Evolutionary conservation across 2,888 invertebrate species (phyloP).

Genomic region (Lasioglossum zephyrum): DNA sequence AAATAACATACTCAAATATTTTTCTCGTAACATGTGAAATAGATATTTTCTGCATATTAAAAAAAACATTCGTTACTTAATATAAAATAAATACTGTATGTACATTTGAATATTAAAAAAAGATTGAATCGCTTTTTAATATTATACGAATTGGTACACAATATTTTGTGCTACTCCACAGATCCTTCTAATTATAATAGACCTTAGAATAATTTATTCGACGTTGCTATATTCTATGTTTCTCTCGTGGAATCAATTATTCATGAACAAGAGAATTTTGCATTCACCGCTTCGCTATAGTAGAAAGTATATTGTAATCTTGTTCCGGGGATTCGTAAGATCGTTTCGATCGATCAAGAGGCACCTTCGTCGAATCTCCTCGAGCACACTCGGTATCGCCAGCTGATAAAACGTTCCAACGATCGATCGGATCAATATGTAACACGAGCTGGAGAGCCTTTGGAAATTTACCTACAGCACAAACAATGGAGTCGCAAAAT

Average conservation of each 20-base stretch:
- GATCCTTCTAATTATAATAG: background rate
- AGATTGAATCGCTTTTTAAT: too few relatives aligned
- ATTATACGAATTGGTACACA: too few relatives aligned
- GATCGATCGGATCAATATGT: background rate
- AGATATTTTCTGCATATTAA: too few relatives aligned
- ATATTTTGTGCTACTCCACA: too few relatives aligned
- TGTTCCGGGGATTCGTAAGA: background rate
- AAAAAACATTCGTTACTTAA: too few relatives aligned
- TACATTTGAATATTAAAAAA: too few relatives aligned
- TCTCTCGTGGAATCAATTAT: background rate
- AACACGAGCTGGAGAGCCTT: background rate
- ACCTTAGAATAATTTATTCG: background rate
- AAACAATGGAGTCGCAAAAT: background rate
- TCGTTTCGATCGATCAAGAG: background rate
- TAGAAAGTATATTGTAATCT: background rate
- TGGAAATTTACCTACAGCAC: background rate
- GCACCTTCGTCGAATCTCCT: background rate
- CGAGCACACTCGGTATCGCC: background rate
- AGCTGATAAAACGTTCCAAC: background rate
- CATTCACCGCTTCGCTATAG: background rate
- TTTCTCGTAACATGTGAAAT: too few relatives aligned
- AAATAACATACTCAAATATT: too few relatives aligned
- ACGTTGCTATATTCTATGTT: background rate
- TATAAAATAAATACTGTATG: too few relatives aligned
- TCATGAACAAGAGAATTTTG: background rate